Evolutionary conservation across 2,797 vertebrate species (phyloP).

Genomic region (Rhinogobio ventralis): DNA sequence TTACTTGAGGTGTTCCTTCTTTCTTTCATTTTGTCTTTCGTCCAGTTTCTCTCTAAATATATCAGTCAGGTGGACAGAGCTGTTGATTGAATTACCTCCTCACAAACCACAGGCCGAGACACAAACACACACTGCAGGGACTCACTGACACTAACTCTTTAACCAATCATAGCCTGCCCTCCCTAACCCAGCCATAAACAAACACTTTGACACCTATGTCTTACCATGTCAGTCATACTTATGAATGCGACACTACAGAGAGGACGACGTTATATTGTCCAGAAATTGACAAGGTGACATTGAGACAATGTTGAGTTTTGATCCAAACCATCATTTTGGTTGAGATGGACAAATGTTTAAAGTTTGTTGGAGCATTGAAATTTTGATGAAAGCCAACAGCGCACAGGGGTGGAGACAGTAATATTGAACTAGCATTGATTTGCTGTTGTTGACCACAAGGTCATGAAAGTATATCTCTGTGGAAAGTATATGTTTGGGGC

Average conservation of each 20-base stretch:
- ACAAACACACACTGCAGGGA: constrained; percentile 16
- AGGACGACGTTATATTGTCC: not conserved
- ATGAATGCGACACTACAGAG: not conserved
- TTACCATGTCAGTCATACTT: constrained; percentile 14
- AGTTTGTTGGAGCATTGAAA: not conserved
- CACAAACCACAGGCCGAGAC: not conserved
- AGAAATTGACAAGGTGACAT: not conserved
- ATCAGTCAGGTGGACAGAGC: constrained; percentile 21
- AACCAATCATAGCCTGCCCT: constrained; percentile 20
- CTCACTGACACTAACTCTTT: not conserved
- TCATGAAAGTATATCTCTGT: not conserved
- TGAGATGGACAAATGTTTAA: not conserved
- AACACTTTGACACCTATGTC: constrained; percentile 24
- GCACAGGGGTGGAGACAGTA: not conserved
- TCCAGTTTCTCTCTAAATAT: constrained; percentile 26
- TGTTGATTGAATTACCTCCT: constrained; percentile 9
- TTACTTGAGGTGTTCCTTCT: not conserved
- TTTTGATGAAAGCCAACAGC: not conserved
- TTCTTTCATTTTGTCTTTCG: constrained; percentile 16
- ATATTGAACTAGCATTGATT: too few relatives aligned
- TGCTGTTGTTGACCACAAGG: not conserved
- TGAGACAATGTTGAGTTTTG: not conserved
- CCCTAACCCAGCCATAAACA: constrained; percentile 2
- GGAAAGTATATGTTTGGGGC: not conserved
- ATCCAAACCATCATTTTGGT: not conserved